Percentiles rank a stretch among this genome's conserved stretches.
These are phyloP conservation scores for Virgularia gustaviana DNA, from an alignment of 92 coral and sea anemone species.

Conservation along the genomic window DNA sequence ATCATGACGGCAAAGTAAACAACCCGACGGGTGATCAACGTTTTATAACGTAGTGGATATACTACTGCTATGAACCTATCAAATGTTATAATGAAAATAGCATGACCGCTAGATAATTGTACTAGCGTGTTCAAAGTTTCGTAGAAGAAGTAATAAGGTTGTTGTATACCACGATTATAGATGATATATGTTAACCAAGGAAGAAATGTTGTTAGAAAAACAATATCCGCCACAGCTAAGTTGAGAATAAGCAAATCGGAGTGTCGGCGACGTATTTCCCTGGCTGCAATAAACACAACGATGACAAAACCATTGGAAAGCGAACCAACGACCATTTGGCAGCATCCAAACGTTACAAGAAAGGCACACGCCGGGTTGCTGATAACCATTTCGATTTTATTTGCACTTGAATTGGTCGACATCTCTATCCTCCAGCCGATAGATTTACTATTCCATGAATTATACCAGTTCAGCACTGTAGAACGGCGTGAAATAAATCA, in stretches of 20 bases:
- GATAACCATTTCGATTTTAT: background rate
- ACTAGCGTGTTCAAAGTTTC: background rate
- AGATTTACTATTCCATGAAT: no score
- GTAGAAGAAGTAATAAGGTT: background rate
- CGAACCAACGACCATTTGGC: background rate
- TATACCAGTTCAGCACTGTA: no score
- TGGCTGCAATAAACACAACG: background rate
- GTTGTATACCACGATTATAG: background rate
- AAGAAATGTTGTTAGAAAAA: background rate
- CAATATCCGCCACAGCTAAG: background rate
- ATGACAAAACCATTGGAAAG: background rate
- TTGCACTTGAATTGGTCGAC: no score
- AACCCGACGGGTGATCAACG: background rate
- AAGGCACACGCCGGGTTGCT: background rate
- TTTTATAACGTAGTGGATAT: background rate
- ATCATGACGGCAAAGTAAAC: background rate
- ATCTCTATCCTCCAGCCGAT: no score
- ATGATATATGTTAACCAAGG: background rate
- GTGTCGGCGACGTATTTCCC: background rate
- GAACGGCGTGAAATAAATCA: no score
- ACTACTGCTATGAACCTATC: background rate
- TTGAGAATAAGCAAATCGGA: constrained; percentile 4
- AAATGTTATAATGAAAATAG: background rate
- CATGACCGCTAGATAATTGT: background rate
- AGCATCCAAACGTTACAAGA: background rate